Conservation (phyloP, 2,113 vertebrate species). For the Cairina moschata region DNA sequence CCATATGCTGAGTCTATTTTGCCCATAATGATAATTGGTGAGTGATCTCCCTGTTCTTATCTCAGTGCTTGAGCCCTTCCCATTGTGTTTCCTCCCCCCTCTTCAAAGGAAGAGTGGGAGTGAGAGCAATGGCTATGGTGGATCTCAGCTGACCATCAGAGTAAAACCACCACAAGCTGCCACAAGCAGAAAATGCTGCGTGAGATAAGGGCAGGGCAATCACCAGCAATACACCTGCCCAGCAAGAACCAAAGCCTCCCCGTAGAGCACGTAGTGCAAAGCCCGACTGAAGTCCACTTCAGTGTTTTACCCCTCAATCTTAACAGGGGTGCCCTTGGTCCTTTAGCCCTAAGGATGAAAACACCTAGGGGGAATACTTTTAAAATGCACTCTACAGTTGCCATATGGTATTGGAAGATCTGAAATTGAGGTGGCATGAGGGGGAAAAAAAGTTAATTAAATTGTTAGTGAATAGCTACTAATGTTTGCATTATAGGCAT, state of each 20-base stretch:
- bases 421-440: constrained; percentile 1
- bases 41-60: too few relatives aligned
- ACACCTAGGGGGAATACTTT: neutral
- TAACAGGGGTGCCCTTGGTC: neutral
- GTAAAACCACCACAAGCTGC: neutral
- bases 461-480: constrained; percentile 40
- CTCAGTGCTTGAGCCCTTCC: too few relatives aligned
- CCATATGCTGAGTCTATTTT: too few relatives aligned
- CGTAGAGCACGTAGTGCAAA: neutral
- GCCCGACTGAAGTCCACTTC: rapidly evolving
- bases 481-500: constrained; percentile 21
- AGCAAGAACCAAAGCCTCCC: neutral
- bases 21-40: too few relatives aligned
- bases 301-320: neutral
- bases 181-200: rapidly evolving
- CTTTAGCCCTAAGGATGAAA: neutral
- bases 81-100: too few relatives aligned
- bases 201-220: neutral
- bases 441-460: constrained; percentile 35
- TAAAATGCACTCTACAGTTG: neutral
- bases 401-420: neutral
- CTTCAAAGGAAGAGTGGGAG: too few relatives aligned
- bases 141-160: too few relatives aligned
- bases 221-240: neutral
- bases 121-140: too few relatives aligned